Conservation (phyloP, 2,888 invertebrate species). For the Cataglyphis cursor region DNA sequence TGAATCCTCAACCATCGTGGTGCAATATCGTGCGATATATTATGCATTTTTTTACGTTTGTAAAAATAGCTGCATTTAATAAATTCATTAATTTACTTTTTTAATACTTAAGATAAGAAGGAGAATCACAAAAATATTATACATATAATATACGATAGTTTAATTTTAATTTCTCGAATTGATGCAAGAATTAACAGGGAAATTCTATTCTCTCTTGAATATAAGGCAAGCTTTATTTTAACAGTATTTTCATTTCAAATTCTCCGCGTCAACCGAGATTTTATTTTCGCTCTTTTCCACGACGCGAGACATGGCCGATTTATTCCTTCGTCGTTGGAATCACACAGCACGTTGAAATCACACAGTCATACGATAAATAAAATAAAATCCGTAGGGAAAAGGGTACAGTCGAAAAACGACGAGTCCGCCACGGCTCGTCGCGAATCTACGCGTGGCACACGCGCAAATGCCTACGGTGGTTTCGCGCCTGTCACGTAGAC, state of each 20-base stretch:
- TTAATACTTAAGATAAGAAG: background rate
- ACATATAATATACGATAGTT: background rate
- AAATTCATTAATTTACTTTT: background rate
- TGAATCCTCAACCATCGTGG: background rate
- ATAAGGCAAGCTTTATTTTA: slow-evolving; percentile 20
- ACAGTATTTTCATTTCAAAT: slow-evolving; percentile 32
- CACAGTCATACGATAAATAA: slow-evolving; percentile 75
- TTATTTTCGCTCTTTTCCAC: slow-evolving; percentile 76
- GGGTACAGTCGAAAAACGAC: slow-evolving; percentile 34
- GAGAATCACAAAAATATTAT: background rate
- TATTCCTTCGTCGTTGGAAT: slow-evolving; percentile 73
- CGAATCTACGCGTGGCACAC: slow-evolving; percentile 59
- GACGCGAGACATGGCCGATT: slow-evolving; percentile 79
- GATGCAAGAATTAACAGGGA: background rate
- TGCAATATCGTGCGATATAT: background rate
- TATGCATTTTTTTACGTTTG: background rate
- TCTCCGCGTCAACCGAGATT: slow-evolving; percentile 58
- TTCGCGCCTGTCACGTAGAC: slow-evolving; percentile 64
- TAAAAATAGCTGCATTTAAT: slow-evolving; percentile 1
- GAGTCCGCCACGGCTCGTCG: slow-evolving; percentile 46
- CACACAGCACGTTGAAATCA: slow-evolving; percentile 30
- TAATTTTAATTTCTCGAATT: slow-evolving; percentile 20
- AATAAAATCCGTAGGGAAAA: slow-evolving; percentile 71
- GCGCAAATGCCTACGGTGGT: slow-evolving; percentile 49
- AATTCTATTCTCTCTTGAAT: background rate